Evolutionary conservation across 2,113 vertebrate genomes (phyloP).

Genomic region (Ornithorhynchus anatinus): DNA sequence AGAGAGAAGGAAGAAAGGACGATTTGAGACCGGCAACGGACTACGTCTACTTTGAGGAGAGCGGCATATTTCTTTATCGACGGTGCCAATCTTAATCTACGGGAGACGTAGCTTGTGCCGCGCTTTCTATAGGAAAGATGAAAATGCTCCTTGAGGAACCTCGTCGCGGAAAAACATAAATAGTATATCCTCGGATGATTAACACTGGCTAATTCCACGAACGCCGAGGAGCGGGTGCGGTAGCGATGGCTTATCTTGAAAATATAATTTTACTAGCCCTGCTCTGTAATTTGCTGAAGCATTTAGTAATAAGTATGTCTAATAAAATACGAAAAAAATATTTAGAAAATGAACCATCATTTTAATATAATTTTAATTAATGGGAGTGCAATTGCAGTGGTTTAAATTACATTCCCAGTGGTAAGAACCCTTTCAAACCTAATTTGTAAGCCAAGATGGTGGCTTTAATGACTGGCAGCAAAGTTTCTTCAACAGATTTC

Average conservation of each 20-base stretch:
- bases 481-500: constrained; percentile 99
- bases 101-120: constrained; percentile 4
- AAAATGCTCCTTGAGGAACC: constrained; percentile 57
- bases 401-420: constrained; percentile 96
- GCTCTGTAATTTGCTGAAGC: constrained; percentile 78
- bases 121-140: constrained; percentile 55
- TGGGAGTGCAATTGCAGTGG: constrained; percentile 94
- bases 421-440: constrained; percentile 92
- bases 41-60: constrained; percentile 25
- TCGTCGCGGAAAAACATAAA: constrained; percentile 69
- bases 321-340: constrained; percentile 84
- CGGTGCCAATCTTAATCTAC: constrained; percentile 47
- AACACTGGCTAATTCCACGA: constrained; percentile 67
- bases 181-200: constrained; percentile 67
- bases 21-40: constrained; percentile 20
- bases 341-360: constrained; percentile 92
- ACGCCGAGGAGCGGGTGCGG: constrained; percentile 71
- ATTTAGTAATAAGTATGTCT: constrained; percentile 81
- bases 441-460: constrained; percentile 99
- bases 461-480: constrained; percentile 99
- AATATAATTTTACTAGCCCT: constrained; percentile 75
- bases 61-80: constrained; percentile 23
- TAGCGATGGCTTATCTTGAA: constrained; percentile 75
- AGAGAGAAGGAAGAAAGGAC: constrained; percentile 20
- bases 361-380: constrained; percentile 99